Percentiles rank a stretch among this genome's conserved stretches.
Conservation (phyloP, 2,888 invertebrate species). For the Elegia similella region DNA sequence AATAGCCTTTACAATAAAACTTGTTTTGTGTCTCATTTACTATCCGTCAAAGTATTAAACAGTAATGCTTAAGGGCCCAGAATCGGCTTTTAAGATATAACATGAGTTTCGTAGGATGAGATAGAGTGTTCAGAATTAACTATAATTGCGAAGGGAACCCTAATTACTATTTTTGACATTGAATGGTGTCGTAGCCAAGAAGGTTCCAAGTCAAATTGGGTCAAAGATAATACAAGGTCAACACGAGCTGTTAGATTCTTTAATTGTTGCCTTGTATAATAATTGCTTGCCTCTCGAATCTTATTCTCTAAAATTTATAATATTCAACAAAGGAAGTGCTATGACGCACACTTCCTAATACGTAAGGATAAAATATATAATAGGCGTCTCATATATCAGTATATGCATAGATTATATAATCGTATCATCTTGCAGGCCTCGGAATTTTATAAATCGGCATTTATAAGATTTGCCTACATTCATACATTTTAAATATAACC, state of each 20-base stretch:
- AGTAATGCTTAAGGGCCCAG: too few relatives aligned
- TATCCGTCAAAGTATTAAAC: too few relatives aligned
- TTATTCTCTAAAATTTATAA: background rate
- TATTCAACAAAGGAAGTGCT: background rate
- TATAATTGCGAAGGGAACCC: background rate
- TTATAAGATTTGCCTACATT: too few relatives aligned
- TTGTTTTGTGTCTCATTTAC: too few relatives aligned
- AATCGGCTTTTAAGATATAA: too few relatives aligned
- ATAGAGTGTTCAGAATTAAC: background rate
- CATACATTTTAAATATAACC: too few relatives aligned
- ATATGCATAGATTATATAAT: background rate
- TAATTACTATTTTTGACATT: slow-evolving; percentile 10
- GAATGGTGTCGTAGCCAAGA: background rate
- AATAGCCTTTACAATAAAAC: too few relatives aligned
- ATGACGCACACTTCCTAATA: background rate
- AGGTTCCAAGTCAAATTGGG: slow-evolving; percentile 11
- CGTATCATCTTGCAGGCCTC: background rate
- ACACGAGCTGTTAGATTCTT: background rate
- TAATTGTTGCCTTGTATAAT: background rate
- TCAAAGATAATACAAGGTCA: slow-evolving; percentile 17
- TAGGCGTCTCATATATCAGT: background rate
- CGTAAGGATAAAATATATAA: background rate
- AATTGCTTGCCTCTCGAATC: background rate
- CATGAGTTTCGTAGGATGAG: too few relatives aligned
- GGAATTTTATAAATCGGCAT: background rate